A percentile compares a stretch with the other conserved stretches of the same genome.
Conservation (phyloP, 1,140 invertebrate species). For the Coboldia fuscipes region DNA sequence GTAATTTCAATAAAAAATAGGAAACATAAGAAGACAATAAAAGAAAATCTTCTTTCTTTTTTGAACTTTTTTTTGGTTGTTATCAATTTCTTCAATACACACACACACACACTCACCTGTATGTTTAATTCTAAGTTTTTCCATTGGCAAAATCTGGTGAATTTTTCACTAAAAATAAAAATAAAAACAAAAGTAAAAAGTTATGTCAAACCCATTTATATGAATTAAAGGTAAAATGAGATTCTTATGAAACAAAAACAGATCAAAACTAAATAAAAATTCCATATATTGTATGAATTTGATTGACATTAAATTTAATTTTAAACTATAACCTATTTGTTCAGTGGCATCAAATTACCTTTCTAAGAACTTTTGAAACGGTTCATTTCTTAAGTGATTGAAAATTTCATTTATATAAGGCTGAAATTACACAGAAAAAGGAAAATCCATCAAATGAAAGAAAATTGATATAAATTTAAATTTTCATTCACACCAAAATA, state of each 20-base stretch:
- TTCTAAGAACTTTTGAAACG: constrained; percentile 95
- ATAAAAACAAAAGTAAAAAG: constrained; percentile 1
- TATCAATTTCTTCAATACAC: too few relatives aligned
- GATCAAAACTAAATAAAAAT: too few relatives aligned
- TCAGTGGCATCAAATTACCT: constrained; percentile 50
- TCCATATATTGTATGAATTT: too few relatives aligned
- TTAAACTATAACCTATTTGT: too few relatives aligned
- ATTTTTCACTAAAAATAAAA: constrained; percentile 76
- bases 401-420: constrained; percentile 99
- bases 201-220: constrained; percentile 3
- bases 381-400: constrained; percentile 83
- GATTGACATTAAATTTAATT: too few relatives aligned
- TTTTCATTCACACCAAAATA: neutral
- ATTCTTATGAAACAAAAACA: too few relatives aligned
- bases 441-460: constrained; percentile 3
- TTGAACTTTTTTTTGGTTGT: too few relatives aligned
- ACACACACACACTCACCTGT: constrained; percentile 59
- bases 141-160: constrained; percentile 99
- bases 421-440: constrained; percentile 31
- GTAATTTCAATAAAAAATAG: too few relatives aligned
- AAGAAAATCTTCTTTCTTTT: too few relatives aligned
- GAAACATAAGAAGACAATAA: too few relatives aligned
- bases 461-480: constrained; percentile 4
- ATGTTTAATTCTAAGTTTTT: constrained; percentile 99
- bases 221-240: too few relatives aligned